These are phyloP conservation scores for Stictocephala bisonia DNA, from an alignment of 2,888 invertebrate genomes.

Conservation along the genomic window DNA sequence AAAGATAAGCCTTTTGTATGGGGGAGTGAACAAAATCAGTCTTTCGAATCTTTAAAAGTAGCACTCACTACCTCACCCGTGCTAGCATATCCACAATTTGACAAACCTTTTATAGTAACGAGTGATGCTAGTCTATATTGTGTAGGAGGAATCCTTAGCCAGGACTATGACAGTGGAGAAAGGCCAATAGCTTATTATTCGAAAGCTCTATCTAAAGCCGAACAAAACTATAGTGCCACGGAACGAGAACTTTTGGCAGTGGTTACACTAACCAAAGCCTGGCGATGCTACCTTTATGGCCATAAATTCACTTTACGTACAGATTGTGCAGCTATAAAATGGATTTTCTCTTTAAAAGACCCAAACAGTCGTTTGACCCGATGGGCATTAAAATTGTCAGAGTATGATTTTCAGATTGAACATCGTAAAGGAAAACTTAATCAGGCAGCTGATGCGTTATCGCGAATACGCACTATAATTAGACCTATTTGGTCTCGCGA, in stretches of 20 bases:
- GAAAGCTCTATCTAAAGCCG: conserved; percentile 21
- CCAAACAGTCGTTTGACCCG: too few species aligned
- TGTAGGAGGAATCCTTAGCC: conserved; percentile 32
- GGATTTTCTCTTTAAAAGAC: too few species aligned
- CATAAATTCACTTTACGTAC: conserved; percentile 23
- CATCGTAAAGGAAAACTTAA: conserved; percentile 9
- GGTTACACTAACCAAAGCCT: conserved; percentile 10
- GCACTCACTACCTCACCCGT: conserved; percentile 44
- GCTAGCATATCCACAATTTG: conserved; percentile 54
- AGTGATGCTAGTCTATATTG: conserved; percentile 42
- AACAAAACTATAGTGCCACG: conserved; percentile 39
- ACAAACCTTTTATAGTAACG: conserved; percentile 41
- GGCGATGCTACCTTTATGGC: conserved; percentile 32
- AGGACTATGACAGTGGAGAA: conserved; percentile 31
- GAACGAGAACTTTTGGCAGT: conserved; percentile 36
- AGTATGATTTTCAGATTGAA: conserved; percentile 19
- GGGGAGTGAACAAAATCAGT: conserved; percentile 36
- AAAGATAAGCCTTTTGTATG: conserved; percentile 32
- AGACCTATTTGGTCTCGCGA: conserved; percentile 11
- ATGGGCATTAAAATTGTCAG: too few species aligned
- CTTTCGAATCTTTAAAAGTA: conserved; percentile 46
- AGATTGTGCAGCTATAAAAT: conserved; percentile 42
- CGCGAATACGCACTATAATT: background rate
- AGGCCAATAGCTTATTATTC: conserved; percentile 35
- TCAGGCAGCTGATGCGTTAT: conserved; percentile 1